These are phyloP conservation scores for Barypeithes pellucidus DNA, from an alignment of 2,888 invertebrate species.

Conservation along the genomic window DNA sequence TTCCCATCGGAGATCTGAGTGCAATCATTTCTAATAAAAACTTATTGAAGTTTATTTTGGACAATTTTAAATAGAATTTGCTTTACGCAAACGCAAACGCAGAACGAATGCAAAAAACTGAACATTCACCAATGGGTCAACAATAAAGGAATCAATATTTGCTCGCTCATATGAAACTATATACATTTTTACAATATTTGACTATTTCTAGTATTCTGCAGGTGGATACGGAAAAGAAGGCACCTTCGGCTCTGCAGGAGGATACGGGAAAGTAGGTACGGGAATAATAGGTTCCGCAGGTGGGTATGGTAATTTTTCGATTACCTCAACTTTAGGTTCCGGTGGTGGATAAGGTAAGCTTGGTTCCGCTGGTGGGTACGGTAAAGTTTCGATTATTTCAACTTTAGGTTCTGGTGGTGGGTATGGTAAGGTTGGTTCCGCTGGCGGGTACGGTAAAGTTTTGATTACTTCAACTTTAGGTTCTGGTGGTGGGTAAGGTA, in stretches of 20 bases:
- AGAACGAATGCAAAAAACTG: no score
- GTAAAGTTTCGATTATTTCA: slow-evolving; percentile 10
- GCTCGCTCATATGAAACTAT: background rate
- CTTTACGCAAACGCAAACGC: no score
- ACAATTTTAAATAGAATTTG: no score
- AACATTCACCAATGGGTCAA: no score
- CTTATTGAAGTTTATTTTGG: no score
- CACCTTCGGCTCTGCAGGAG: slow-evolving; percentile 18
- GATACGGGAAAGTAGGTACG: background rate
- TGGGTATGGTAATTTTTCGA: no score
- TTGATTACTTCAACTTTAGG: background rate
- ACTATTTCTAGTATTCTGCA: slow-evolving; percentile 28
- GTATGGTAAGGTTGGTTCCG: slow-evolving; percentile 35
- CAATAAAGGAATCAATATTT: no score
- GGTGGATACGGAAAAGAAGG: slow-evolving; percentile 37
- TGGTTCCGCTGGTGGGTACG: slow-evolving; percentile 34
- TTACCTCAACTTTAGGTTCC: no score
- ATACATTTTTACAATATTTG: background rate
- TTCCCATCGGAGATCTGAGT: no score
- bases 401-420: slow-evolving; percentile 34
- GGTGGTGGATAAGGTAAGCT: slow-evolving; percentile 40
- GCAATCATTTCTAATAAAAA: no score
- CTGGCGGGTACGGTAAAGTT: slow-evolving; percentile 29
- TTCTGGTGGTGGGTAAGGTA: slow-evolving; percentile 41
- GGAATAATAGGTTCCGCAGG: slow-evolving; percentile 13